Base-by-base conservation (phyloP, 2,888 invertebrate genomes). In the Brassicogethes aeneus region DNA sequence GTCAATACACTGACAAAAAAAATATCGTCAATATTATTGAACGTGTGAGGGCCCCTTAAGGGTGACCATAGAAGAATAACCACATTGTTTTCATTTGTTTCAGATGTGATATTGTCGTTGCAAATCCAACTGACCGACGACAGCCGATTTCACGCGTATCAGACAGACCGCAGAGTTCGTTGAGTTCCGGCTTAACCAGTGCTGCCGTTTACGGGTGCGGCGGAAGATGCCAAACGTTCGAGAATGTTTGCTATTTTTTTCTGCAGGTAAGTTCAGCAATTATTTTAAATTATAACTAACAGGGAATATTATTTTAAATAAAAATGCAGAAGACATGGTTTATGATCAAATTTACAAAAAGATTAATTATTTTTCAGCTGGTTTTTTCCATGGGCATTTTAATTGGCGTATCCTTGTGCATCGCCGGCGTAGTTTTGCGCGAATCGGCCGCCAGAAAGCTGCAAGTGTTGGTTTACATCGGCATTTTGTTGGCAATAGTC, bases 221-320 rank as follows among this genome's bases (percentile, higher is more conserved):
- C 8, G 81, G 81, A 2, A 79, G 79, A 59, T 81, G 81, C 51
- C 77, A 79, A 47, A 79, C 77, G 48, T 79, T 79, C 69, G 80
- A 81, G 70, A 80, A 79, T 70, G 77, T 80, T 53, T 81, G 80
- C 68, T 80, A 80, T 65, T 79, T 80, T 63, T 77, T 80, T 57
- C 70, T 81, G 56, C 79, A 80, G 73, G 80, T 80, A 57, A 52
- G 49, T 48, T n/a, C n/a, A n/a, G n/a, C n/a, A n/a, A n/a, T n/a
- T n/a, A n/a, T n/a, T n/a, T n/a, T n/a, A n/a, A n/a, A n/a, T n/a
- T n/a, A n/a, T n/a, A 23, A 23, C 23, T 23, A 15, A 15, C 33
- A 32, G n/a, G n/a, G n/a, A n/a, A n/a, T n/a, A n/a, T n/a, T n/a
- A n/a, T n/a, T n/a, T n/a, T n/a, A n/a, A n/a, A n/a, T n/a, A n/a